Percentiles rank a stretch among this genome's conserved stretches.
These are phyloP conservation scores for Grus americana DNA, from an alignment of 2,113 vertebrate genomes.

Conservation along the genomic window DNA sequence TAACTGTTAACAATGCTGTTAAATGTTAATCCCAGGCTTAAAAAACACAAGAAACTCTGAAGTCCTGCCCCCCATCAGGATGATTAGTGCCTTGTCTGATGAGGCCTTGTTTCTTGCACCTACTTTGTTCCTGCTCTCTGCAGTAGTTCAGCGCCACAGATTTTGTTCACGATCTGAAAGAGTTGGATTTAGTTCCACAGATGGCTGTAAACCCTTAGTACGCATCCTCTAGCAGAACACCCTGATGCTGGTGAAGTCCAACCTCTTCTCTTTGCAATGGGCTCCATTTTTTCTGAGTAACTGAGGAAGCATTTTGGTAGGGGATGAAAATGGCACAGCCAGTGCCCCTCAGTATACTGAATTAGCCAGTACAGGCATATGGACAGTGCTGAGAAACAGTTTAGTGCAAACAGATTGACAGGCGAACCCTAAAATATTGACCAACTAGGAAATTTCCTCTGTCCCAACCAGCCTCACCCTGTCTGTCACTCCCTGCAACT, in stretches of 20 bases:
- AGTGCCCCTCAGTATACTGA: background rate
- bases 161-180: background rate
- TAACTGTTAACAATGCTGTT: background rate
- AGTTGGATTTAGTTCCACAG: accelerated
- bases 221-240: background rate
- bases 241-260: background rate
- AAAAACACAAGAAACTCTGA: background rate
- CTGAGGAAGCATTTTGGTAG: background rate
- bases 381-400: background rate
- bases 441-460: background rate
- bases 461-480: background rate
- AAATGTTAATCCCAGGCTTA: too few species aligned
- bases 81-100: background rate
- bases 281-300: background rate
- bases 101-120: background rate
- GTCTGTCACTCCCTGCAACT: background rate
- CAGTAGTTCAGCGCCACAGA: background rate
- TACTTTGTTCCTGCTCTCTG: background rate
- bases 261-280: background rate
- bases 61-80: background rate
- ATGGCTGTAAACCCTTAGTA: background rate
- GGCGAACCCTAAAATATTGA: background rate
- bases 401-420: background rate
- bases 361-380: background rate
- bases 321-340: background rate